Percentiles rank a stretch among this genome's conserved stretches.
Conservation (phyloP, 2,113 vertebrate species). For the Misgurnus anguillicaudatus region DNA sequence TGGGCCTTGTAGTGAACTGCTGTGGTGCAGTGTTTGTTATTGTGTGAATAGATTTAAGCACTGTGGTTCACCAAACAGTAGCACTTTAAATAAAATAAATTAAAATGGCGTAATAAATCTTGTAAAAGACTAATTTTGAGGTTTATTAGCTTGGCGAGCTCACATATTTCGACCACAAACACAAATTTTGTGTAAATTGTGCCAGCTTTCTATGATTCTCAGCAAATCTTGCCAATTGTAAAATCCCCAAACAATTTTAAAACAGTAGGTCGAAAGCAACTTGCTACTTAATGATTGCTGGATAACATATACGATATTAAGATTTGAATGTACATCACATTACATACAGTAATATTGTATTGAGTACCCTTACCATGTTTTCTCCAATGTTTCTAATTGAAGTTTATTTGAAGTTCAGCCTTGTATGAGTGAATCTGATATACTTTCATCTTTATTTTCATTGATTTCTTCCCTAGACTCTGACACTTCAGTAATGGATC, state of each 20-base stretch:
- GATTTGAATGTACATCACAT: not conserved
- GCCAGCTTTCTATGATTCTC: not conserved
- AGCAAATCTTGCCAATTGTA: not conserved
- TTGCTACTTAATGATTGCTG: not conserved
- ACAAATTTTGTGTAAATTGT: not conserved
- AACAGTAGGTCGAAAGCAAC: not conserved
- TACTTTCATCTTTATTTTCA: conserved; percentile 11
- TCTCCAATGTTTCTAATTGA: not conserved
- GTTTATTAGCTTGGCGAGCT: conserved; percentile 4
- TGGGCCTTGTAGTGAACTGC: not conserved
- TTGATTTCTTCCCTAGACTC: not conserved
- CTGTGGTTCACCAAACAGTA: not conserved
- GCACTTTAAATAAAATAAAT: not conserved
- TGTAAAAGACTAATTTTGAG: not conserved
- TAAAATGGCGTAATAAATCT: not conserved
- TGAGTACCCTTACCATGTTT: not conserved
- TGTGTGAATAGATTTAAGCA: not conserved
- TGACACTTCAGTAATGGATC: conserved; percentile 11
- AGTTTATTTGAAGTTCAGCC: not conserved
- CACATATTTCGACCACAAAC: not conserved
- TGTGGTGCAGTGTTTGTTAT: not conserved
- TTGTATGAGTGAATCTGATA: conserved; percentile 1
- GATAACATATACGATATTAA: not conserved
- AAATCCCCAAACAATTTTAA: conserved; percentile 1
- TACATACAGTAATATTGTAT: not conserved